phyloP scores from a whole-genome alignment of 2,888 invertebrate species.

The Apodemia duryi region DNA sequence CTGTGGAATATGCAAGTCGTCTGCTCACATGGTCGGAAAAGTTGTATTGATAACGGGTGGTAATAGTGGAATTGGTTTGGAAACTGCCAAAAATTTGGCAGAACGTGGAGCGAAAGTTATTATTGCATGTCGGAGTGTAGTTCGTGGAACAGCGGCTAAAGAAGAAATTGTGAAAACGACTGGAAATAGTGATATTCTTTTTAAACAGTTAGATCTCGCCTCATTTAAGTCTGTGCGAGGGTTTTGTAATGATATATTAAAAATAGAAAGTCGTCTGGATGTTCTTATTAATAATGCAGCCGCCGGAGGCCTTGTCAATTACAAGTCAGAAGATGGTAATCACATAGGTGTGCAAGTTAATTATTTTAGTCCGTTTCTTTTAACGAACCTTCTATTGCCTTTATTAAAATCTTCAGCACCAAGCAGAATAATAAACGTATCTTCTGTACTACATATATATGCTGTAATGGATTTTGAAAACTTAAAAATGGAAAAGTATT shows the following conservation, averaged over 20 bases:
- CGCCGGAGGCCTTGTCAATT: conserved; percentile 63
- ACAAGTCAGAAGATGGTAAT: conserved; percentile 82
- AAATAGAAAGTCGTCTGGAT: conserved; percentile 71
- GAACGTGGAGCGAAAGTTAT: conserved; percentile 72
- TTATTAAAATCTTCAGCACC: conserved; percentile 77
- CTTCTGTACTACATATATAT: conserved; percentile 78
- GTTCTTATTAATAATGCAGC: conserved; percentile 82
- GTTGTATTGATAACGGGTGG: conserved; percentile 69
- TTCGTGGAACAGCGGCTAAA: conserved; percentile 54
- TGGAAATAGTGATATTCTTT: conserved; percentile 56
- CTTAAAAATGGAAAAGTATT: conserved; percentile 72
- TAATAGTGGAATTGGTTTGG: conserved; percentile 74
- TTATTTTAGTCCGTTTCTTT: conserved; percentile 85
- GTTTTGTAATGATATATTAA: conserved; percentile 76
- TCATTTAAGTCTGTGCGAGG: conserved; percentile 71
- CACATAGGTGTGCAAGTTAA: conserved; percentile 86
- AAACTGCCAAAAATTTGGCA: conserved; percentile 73
- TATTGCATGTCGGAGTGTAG: conserved; percentile 68
- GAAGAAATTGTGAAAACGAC: conserved; percentile 57
- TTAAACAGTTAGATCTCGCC: conserved; percentile 59
- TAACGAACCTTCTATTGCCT: conserved; percentile 81
- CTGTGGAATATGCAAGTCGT: conserved; percentile 59
- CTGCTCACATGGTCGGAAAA: conserved; percentile 70
- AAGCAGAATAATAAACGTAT: conserved; percentile 82
- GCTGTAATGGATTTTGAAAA: conserved; percentile 67